These are phyloP conservation scores for Merops nubicus DNA, from an alignment of 2,113 vertebrate species.

Conservation along the genomic window DNA sequence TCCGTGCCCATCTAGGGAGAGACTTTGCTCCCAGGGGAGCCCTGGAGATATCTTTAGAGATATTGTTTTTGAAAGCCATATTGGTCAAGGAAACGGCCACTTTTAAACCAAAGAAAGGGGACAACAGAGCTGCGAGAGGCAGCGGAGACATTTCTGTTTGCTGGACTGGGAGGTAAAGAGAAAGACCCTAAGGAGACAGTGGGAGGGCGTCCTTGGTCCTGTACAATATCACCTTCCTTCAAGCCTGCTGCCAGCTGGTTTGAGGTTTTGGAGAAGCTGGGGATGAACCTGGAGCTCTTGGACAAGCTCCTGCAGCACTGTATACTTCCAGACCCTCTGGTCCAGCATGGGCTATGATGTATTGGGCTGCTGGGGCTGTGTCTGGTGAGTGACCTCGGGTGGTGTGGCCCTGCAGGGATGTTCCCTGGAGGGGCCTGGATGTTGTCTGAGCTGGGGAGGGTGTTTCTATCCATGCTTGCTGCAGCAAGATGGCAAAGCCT, in stretches of 20 bases:
- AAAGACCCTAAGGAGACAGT: background rate
- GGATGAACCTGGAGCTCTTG: background rate
- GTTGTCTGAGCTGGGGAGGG: background rate
- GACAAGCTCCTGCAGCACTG: rapidly evolving
- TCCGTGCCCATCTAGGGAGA: rapidly evolving
- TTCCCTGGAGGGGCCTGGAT: rapidly evolving
- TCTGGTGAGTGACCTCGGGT: rapidly evolving
- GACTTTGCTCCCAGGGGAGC: background rate
- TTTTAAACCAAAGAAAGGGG: background rate
- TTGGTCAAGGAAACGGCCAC: background rate
- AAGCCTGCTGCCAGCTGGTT: background rate
- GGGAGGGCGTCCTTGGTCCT: background rate
- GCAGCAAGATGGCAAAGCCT: background rate
- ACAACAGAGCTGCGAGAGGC: background rate
- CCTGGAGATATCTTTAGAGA: background rate
- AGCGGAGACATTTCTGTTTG: background rate
- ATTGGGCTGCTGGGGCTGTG: background rate
- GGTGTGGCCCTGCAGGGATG: background rate
- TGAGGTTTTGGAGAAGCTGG: background rate
- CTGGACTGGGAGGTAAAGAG: background rate
- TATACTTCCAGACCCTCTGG: rapidly evolving
- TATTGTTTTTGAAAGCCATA: background rate
- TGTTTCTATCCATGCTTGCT: background rate
- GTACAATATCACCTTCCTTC: rapidly evolving
- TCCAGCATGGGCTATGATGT: rapidly evolving